These are phyloP conservation scores for Zaprionus taronus DNA, from an alignment of 1,140 invertebrate genomes.

Conservation along the genomic window DNA sequence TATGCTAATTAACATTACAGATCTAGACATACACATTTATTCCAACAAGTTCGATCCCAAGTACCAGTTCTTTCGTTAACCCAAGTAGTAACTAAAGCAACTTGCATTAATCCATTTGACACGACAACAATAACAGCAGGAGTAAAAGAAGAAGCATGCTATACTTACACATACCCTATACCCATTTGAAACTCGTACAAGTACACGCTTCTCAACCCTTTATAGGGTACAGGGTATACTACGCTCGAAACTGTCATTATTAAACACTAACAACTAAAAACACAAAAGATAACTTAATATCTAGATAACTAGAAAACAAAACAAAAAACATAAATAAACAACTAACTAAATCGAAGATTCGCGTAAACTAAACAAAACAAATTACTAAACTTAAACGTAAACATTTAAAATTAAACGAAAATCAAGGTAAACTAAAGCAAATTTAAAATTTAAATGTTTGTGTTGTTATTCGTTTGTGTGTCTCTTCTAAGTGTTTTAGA, in stretches of 20 bases:
- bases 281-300: constrained; percentile 19
- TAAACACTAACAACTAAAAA: constrained; percentile 15
- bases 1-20: no score
- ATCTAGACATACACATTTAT: no score
- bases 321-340: constrained; percentile 24
- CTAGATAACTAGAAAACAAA: constrained; percentile 3
- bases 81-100: neutral
- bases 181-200: neutral
- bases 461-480: constrained; percentile 40
- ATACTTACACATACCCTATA: neutral
- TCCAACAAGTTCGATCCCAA: neutral
- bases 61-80: neutral
- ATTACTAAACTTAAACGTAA: constrained; percentile 12
- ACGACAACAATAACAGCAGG: constrained; percentile 5
- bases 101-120: constrained; percentile 3
- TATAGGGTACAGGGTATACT: constrained; percentile 1
- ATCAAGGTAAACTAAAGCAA: constrained; percentile 16
- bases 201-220: neutral
- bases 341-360: constrained; percentile 16
- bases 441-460: constrained; percentile 45
- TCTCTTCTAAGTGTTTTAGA: constrained; percentile 53
- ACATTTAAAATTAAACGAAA: constrained; percentile 12
- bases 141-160: neutral
- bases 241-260: constrained; percentile 1
- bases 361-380: constrained; percentile 20